Percentiles rank a stretch among this genome's conserved stretches.
Evolutionary conservation across 1,140 invertebrate species (phyloP).

Genomic region (Apocrypta bakeri): DNA sequence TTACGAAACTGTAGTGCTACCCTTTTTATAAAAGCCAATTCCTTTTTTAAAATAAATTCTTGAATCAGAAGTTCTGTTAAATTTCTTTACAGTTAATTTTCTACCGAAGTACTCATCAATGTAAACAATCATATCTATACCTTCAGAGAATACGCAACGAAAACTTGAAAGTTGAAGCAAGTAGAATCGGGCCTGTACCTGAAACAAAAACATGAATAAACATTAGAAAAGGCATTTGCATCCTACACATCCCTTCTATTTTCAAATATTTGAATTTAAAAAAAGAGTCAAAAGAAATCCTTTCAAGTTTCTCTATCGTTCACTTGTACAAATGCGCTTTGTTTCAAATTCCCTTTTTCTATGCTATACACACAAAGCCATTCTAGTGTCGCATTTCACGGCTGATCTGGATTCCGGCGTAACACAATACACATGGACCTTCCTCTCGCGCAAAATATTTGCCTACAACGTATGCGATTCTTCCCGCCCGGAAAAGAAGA

Average conservation of each 20-base stretch:
- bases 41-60: no score
- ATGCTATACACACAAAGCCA: not conserved
- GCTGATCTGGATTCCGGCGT: not conserved
- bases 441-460: not conserved
- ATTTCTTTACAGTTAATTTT: no score
- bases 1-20: not conserved
- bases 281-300: not conserved
- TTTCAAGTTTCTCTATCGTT: no score
- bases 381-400: constrained; percentile 25
- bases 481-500: not conserved
- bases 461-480: not conserved
- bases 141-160: not conserved
- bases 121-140: not conserved
- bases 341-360: constrained; percentile 18
- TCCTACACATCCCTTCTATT: not conserved
- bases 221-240: not conserved
- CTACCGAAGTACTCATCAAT: no score
- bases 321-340: no score
- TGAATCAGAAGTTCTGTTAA: no score
- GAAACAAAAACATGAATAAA: constrained; percentile 7
- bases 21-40: no score
- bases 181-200: not conserved
- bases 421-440: constrained; percentile 18
- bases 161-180: not conserved
- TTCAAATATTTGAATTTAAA: not conserved